Evolutionary conservation across 2,797 vertebrate genomes (phyloP).

Genomic region (Yasuhikotakia modesta): DNA sequence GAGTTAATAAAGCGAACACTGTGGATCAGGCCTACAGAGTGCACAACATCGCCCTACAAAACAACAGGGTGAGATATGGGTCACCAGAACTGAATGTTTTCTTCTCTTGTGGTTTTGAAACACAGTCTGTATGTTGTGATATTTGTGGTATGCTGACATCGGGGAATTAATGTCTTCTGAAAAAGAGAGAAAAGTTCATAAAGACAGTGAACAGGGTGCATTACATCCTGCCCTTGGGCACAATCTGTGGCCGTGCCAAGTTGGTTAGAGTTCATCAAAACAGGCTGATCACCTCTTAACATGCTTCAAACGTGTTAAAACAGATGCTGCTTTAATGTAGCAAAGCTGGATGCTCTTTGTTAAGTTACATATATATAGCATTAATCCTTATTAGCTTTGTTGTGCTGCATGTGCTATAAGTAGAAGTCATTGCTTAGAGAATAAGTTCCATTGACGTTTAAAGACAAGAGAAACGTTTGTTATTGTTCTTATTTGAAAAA

Average conservation of each 20-base stretch:
- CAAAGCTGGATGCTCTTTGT: neutral
- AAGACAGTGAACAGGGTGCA: neutral
- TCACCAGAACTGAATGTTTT: conserved; percentile 7
- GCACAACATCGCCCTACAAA: conserved; percentile 77
- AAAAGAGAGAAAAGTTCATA: conserved; percentile 28
- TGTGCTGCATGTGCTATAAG: too few species aligned
- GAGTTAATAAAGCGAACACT: conserved; percentile 74
- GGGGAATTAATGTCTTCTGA: conserved; percentile 29
- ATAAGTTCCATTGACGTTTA: neutral
- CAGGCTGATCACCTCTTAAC: neutral
- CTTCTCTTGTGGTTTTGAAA: conserved; percentile 38
- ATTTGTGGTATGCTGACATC: conserved; percentile 12
- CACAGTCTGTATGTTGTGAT: conserved; percentile 8
- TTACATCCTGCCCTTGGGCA: conserved; percentile 7
- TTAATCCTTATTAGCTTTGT: too few species aligned
- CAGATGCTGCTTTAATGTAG: neutral
- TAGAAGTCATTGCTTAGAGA: neutral
- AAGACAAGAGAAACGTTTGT: neutral
- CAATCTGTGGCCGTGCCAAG: neutral
- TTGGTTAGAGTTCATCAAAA: conserved; percentile 48
- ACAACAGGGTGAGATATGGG: conserved; percentile 25
- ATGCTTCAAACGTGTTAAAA: neutral
- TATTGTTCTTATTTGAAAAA: neutral
- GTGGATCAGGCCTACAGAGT: conserved; percentile 81
- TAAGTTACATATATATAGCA: too few species aligned